Percentiles rank a stretch among this genome's conserved stretches.
phyloP scores from a whole-genome alignment of 1,140 invertebrate genomes.

The Acyrthosiphon pisum region DNA sequence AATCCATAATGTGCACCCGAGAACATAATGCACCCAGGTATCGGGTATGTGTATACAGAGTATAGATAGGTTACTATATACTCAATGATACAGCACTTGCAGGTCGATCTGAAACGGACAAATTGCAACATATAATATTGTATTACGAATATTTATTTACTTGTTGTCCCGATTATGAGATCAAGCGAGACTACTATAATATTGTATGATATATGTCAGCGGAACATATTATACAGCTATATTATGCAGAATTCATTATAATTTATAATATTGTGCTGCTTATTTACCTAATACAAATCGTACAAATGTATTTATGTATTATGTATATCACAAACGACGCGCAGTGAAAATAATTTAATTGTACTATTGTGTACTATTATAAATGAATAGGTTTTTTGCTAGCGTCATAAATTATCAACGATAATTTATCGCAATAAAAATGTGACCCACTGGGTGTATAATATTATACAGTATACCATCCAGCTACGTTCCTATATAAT shows the following conservation, averaged over 20 bases:
- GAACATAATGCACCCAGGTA: not conserved
- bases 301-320: too few species aligned
- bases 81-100: not conserved
- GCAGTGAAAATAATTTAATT: not conserved
- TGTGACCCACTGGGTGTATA: not conserved
- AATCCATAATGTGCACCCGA: not conserved
- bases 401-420: not conserved
- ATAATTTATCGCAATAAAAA: constrained; percentile 16
- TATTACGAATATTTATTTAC: not conserved
- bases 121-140: not conserved
- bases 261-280: not conserved
- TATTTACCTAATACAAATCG: not conserved
- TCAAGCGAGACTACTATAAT: not conserved
- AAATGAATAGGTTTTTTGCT: not conserved
- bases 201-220: not conserved
- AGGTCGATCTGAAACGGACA: not conserved
- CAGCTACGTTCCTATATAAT: not conserved
- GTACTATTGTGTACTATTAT: not conserved
- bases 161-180: not conserved
- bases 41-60: too few species aligned
- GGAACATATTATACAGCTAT: not conserved
- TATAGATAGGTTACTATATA: too few species aligned
- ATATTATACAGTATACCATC: not conserved
- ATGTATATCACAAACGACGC: not conserved
- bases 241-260: not conserved